A percentile compares a stretch with the other conserved stretches of the same genome.
Evolutionary conservation across 2,888 invertebrate species (phyloP).

Genomic region (Sminthurinus aureus): DNA sequence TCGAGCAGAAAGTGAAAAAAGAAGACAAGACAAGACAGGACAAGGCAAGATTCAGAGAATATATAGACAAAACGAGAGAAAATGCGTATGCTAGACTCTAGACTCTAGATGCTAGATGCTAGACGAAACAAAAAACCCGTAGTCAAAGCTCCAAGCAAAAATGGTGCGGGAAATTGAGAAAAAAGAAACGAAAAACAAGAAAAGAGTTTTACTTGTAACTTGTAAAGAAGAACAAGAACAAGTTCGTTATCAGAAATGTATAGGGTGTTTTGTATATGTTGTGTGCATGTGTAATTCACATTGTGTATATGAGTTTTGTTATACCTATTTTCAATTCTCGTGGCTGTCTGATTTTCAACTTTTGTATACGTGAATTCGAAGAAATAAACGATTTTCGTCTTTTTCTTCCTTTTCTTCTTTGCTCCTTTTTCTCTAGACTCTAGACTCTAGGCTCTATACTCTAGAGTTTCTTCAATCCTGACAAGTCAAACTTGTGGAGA

Average conservation of each 20-base stretch:
- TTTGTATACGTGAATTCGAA: not conserved
- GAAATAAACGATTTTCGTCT: not conserved
- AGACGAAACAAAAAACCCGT: not conserved
- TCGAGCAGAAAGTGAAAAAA: not conserved
- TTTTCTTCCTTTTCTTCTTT: not conserved
- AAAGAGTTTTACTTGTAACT: not conserved
- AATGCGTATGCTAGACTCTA: not conserved
- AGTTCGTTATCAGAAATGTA: not conserved
- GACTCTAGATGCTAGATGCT: no score
- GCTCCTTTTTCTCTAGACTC: not conserved
- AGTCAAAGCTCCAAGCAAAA: not conserved
- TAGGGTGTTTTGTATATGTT: not conserved
- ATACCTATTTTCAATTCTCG: not conserved
- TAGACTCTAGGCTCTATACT: no score
- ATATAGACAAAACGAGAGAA: no score
- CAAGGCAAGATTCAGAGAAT: no score
- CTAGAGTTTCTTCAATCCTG: not conserved
- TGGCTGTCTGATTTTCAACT: not conserved
- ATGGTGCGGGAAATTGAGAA: not conserved
- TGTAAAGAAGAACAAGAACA: no score
- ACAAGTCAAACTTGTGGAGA: not conserved
- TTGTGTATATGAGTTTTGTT: no score
- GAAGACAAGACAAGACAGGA: not conserved
- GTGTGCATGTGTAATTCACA: no score
- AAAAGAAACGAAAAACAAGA: not conserved